Evolutionary conservation across 2,888 invertebrate genomes (phyloP).

Genomic region (Psylliodes chrysocephalus): DNA sequence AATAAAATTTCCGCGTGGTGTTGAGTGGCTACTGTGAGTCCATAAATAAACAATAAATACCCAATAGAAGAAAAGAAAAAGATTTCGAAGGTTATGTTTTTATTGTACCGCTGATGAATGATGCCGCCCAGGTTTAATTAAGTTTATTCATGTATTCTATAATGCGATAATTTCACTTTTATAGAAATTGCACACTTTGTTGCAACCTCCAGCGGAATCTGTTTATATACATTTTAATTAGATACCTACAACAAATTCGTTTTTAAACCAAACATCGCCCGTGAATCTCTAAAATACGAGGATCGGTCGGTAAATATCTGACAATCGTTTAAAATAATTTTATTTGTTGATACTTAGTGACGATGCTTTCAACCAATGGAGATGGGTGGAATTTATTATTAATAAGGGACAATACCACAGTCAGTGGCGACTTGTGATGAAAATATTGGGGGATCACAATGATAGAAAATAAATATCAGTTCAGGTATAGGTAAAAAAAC

Average conservation of each 20-base stretch:
- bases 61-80: neutral
- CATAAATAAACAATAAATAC: neutral
- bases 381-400: no score
- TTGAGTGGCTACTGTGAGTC: conserved; percentile 9
- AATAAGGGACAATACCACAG: no score
- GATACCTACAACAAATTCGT: neutral
- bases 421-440: no score
- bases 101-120: no score
- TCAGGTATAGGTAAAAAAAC: no score
- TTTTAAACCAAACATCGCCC: neutral
- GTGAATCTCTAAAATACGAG: neutral
- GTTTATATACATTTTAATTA: neutral
- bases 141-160: conserved; percentile 9
- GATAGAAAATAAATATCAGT: no score
- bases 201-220: neutral
- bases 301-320: no score
- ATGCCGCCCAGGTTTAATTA: conserved; percentile 7
- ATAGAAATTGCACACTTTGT: conserved; percentile 1
- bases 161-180: conserved; percentile 13
- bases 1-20: neutral
- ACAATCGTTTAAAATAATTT: no score
- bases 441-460: no score
- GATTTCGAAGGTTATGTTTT: conserved; percentile 10
- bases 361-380: no score
- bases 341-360: no score